Evolutionary conservation across 2,113 vertebrate genomes (phyloP).

Genomic region (Sciurus niger): DNA sequence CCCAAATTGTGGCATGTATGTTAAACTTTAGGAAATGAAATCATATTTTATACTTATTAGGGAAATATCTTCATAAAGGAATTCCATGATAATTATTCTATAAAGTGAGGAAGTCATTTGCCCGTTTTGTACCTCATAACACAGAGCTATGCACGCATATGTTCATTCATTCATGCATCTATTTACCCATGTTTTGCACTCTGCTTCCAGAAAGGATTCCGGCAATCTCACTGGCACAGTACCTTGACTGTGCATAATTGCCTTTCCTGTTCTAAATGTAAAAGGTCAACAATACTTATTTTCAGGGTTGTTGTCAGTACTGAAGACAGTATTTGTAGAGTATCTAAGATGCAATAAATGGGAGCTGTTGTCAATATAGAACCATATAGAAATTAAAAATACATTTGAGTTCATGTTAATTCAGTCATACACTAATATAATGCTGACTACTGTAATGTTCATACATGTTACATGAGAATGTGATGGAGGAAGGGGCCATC

Average conservation of each 20-base stretch:
- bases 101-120: background rate
- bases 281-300: background rate
- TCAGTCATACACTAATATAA: background rate
- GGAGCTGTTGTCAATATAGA: background rate
- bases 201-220: background rate
- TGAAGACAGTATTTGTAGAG: background rate
- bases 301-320: background rate
- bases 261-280: background rate
- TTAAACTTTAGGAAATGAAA: slow-evolving; percentile 47
- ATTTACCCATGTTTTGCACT: background rate
- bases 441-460: background rate
- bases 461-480: background rate
- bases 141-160: background rate
- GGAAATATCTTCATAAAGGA: background rate
- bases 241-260: background rate
- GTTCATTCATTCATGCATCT: background rate
- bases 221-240: background rate
- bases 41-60: background rate
- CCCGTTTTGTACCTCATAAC: background rate
- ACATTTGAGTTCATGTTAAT: background rate
- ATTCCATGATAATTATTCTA: background rate
- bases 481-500: background rate
- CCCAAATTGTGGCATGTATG: background rate
- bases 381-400: background rate
- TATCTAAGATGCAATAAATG: background rate